Base-by-base conservation (phyloP, 2,888 invertebrate species). In the Erebia ligea region DNA sequence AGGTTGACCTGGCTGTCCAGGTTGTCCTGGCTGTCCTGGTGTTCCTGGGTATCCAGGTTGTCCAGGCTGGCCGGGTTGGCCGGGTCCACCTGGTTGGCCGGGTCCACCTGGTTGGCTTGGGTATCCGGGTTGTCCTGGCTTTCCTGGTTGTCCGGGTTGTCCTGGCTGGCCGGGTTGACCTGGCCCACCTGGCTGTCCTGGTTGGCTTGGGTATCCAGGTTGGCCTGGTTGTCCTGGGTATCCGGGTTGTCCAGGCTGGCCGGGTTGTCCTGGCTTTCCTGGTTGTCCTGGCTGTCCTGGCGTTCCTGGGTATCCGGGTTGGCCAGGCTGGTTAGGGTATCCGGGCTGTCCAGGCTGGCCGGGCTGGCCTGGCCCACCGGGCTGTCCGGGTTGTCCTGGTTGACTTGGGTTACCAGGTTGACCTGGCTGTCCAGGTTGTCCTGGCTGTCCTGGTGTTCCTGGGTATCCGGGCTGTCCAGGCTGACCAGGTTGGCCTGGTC, bases 261-360 rank as follows among this genome's bases (percentile, higher is more conserved):
- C 61, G 0, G 57, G 62, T 5, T 70, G 42, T 1, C 62, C 70
- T 25, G 70, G 67, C 1, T 58, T 1, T 9, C 70, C 67, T 5
- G 42, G 58, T 5, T n/a, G 19, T 25, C 74, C 19, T 42, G 70
- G 56, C 1, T 61, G 19, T 4, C 70, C 62, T 25, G 70, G 65
- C 2, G 54, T 13, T 1, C 73, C 73, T 17, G 83, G 95, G 11
- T 71, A 68, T 2, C 72, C 70, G 0, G 94, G 73, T 86, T n/a
- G n/a, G n/a, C n/a, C n/a, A n/a, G n/a, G n/a, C n/a, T n/a, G n/a
- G n/a, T n/a, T n/a, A n/a, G n/a, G n/a, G n/a, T n/a, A n/a, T n/a
- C n/a, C n/a, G n/a, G n/a, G n/a, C n/a, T 69, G 62, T 34, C 71
- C 94, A 70, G 72, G 57, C 3, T 15, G 25, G 10, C 79, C 75